Evolutionary conservation across 2,113 vertebrate species (phyloP).

Genomic region (Phrynocephalus versicolor): DNA sequence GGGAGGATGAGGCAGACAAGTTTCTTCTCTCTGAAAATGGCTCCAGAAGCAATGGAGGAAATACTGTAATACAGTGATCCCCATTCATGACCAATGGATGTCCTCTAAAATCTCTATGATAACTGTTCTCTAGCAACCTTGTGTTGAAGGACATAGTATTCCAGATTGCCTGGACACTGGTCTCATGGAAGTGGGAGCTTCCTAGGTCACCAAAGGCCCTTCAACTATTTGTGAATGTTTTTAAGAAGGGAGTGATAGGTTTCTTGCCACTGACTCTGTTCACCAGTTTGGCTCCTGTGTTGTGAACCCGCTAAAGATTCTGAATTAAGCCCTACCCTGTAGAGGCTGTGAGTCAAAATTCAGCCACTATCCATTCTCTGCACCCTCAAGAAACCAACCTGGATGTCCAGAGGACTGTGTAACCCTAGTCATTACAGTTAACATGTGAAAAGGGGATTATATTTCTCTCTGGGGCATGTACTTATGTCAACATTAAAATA

Average conservation of each 20-base stretch:
- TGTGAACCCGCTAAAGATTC: too few relatives aligned
- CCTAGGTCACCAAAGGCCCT: too few relatives aligned
- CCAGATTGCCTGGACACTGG: too few relatives aligned
- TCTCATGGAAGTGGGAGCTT: too few relatives aligned
- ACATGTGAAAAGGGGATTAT: background rate
- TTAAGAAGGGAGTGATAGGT: too few relatives aligned
- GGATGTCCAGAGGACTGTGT: background rate
- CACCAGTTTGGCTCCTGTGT: too few relatives aligned
- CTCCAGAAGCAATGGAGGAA: background rate
- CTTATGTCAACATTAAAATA: background rate
- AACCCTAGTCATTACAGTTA: background rate
- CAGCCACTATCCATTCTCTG: background rate
- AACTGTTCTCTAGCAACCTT: background rate
- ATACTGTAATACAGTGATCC: background rate
- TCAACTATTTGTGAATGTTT: too few relatives aligned
- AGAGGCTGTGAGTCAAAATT: background rate
- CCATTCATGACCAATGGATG: background rate
- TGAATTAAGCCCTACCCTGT: background rate
- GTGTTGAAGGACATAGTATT: too few relatives aligned
- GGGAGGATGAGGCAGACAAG: too few relatives aligned
- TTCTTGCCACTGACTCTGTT: too few relatives aligned
- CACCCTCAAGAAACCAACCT: background rate
- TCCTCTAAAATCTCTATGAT: too few relatives aligned
- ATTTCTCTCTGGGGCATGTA: background rate
- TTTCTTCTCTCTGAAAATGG: background rate